Base-by-base conservation (phyloP, 2,797 vertebrate genomes). In the Dermochelys coriacea region DNA sequence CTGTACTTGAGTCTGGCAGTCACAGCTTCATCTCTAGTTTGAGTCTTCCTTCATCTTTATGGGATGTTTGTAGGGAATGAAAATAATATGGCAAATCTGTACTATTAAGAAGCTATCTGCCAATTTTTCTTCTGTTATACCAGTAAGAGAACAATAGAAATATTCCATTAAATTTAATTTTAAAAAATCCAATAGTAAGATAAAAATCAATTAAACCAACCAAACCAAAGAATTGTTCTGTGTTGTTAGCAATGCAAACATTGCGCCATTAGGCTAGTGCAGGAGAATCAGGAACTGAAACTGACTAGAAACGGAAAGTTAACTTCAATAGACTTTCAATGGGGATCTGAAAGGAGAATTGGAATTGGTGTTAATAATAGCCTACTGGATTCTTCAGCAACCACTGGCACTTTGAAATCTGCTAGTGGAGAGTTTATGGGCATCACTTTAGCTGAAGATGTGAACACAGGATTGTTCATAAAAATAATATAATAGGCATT, bases 241-340 rank as follows among this genome's bases (percentile, higher is more conserved):
- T n/a, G 21, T 71, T 71, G 21, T 41, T 41, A 41, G 23, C 21
- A 71, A 25, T 11, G n/a, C 52, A 81, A 55, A 81, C 25, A 31
- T 8, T 54, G 25, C 12, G 37, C 50, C 23, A 10, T 1, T 59
- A 84, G 90, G 45, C 31, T 64, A 61, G 18, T 75, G 10, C 87
- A 79, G 37, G 86, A 84, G 41, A 41, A 74, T 87, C 34, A 84
- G 7, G 51, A 50, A 2, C 0, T 0, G 50, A 71, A 71, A 71
- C 10, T 41, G 37, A 41, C 68, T 41, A 23, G 68, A 41, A 71
- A 11, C 5, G 5, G 21, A 41, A 71, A 41, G 34, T 71, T 41
- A 37, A 41, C 8, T 90, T 89, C 37, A 52, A 41, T 14, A 31
- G 79, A 12, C 54, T 74, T 6, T 3, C 2, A 2, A 10, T 68